Percentiles rank a stretch among this genome's conserved stretches.
Conservation (phyloP, 2,113 vertebrate species). For the Chrysochloris asiatica region DNA sequence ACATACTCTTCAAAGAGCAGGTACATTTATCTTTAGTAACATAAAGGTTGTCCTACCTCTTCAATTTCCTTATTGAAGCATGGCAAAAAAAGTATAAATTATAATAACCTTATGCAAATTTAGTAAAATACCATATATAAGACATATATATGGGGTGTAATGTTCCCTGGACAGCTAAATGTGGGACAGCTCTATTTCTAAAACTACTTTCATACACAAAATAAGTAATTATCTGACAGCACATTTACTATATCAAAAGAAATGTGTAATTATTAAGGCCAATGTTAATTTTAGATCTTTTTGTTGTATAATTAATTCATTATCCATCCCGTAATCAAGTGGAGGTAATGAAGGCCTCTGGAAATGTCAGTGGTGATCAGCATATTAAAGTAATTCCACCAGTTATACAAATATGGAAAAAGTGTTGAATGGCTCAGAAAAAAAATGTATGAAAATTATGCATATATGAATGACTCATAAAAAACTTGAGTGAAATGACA, state of each 20-base stretch:
- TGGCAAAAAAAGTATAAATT: slow-evolving; percentile 94
- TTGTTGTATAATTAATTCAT: slow-evolving; percentile 35
- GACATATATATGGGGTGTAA: slow-evolving; percentile 81
- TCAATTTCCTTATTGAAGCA: slow-evolving; percentile 99
- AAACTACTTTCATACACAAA: slow-evolving; percentile 46
- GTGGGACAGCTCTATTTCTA: slow-evolving; percentile 41
- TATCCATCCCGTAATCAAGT: slow-evolving; percentile 32
- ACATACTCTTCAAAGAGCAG: slow-evolving; percentile 78
- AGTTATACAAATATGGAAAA: slow-evolving; percentile 72
- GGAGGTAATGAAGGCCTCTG: slow-evolving; percentile 55
- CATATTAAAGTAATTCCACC: slow-evolving; percentile 54
- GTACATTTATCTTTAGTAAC: slow-evolving; percentile 77
- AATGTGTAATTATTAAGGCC: slow-evolving; percentile 22
- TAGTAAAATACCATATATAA: slow-evolving; percentile 84
- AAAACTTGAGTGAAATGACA: slow-evolving; percentile 54
- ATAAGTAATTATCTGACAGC: slow-evolving; percentile 58
- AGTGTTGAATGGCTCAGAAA: slow-evolving; percentile 77
- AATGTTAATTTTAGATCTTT: slow-evolving; percentile 46
- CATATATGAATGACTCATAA: slow-evolving; percentile 79
- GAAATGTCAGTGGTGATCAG: slow-evolving; percentile 62
- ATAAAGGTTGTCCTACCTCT: slow-evolving; percentile 96
- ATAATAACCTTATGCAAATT: slow-evolving; percentile 86
- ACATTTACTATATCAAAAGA: slow-evolving; percentile 39
- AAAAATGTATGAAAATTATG: slow-evolving; percentile 80
- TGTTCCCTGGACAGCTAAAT: slow-evolving; percentile 67